Percentiles rank a stretch among this genome's conserved stretches.
Evolutionary conservation across 2,113 vertebrate species (phyloP).

Genomic region (Anolis carolinensis): DNA sequence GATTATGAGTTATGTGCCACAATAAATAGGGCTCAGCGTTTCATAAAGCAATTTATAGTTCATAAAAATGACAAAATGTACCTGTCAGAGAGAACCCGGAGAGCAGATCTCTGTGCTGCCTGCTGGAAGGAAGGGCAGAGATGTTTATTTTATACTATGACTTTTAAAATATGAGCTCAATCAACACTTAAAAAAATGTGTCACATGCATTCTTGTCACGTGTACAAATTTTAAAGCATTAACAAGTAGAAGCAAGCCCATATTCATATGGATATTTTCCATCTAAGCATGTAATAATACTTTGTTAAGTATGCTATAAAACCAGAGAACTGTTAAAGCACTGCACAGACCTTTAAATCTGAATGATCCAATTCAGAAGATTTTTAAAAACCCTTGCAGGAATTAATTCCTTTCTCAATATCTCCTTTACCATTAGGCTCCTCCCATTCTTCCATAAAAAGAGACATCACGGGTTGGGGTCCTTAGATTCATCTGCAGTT

Average conservation of each 20-base stretch:
- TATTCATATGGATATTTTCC: constrained; percentile 59
- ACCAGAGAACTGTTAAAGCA: constrained; percentile 52
- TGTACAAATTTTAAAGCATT: constrained; percentile 69
- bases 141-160: constrained; percentile 83
- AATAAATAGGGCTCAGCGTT: constrained; percentile 83
- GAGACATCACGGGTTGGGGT: constrained; percentile 63
- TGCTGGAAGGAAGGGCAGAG: constrained; percentile 84
- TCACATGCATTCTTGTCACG: constrained; percentile 72
- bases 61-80: constrained; percentile 88
- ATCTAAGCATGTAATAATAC: constrained; percentile 47
- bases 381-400: constrained; percentile 25
- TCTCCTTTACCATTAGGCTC: constrained; percentile 70
- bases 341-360: constrained; percentile 38
- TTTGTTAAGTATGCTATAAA: constrained; percentile 37
- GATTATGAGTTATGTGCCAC: constrained; percentile 83
- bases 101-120: constrained; percentile 82
- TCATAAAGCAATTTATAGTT: constrained; percentile 87
- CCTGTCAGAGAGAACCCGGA: constrained; percentile 82
- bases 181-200: constrained; percentile 71
- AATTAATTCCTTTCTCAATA: constrained; percentile 39
- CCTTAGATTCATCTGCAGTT: constrained; percentile 44
- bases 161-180: constrained; percentile 78
- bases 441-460: constrained; percentile 72
- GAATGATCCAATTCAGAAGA: constrained; percentile 29
- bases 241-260: constrained; percentile 51